Conservation (phyloP, 2,113 vertebrate genomes). For the Aleadryas rufinucha region DNA sequence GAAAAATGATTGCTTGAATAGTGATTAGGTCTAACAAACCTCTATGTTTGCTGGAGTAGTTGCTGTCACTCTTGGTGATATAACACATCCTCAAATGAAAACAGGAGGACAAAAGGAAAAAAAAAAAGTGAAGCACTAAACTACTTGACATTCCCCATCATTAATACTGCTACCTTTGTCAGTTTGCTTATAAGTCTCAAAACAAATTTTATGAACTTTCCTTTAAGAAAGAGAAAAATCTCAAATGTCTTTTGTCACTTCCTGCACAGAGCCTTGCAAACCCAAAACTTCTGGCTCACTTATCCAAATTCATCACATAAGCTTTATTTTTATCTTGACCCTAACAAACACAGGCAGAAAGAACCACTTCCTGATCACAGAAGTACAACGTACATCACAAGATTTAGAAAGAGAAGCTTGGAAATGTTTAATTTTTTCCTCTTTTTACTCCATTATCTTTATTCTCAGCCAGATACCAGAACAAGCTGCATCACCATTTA, state of each 20-base stretch:
- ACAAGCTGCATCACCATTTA: not conserved
- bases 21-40: not conserved
- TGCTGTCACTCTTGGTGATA: not conserved
- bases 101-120: not conserved
- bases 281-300: not conserved
- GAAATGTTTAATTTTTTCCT: not conserved
- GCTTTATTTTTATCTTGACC: not conserved
- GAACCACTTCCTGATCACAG: not conserved
- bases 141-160: not conserved
- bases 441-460: not conserved
- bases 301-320: not conserved
- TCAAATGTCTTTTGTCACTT: not conserved
- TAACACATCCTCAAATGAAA: not conserved
- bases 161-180: not conserved
- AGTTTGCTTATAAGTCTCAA: not conserved
- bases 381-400: not conserved
- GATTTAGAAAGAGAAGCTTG: not conserved
- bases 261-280: not conserved
- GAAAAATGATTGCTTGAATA: not conserved
- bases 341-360: not conserved
- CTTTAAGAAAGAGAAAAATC: not conserved
- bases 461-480: not conserved
- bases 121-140: not conserved
- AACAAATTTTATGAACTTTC: not conserved
- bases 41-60: not conserved